phyloP scores from a whole-genome alignment of 2,888 invertebrate species.

The Cheiracanthium punctorium region DNA sequence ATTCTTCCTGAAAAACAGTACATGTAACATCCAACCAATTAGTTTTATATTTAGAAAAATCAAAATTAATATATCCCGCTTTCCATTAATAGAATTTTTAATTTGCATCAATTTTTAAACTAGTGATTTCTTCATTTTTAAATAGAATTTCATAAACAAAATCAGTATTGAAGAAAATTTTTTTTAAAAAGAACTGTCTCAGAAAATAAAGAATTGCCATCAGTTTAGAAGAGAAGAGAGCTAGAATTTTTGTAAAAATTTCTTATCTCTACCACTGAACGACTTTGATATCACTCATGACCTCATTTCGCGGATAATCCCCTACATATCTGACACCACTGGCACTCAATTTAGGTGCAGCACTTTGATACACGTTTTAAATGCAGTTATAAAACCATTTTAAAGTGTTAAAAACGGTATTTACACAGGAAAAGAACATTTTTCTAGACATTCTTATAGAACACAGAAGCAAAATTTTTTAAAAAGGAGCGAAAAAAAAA shows the following conservation, averaged over 20 bases:
- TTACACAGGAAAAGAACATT: neutral
- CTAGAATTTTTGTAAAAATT: neutral
- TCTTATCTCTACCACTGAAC: neutral
- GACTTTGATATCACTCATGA: neutral
- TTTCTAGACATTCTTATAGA: neutral
- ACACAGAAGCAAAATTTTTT: neutral
- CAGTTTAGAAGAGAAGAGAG: neutral
- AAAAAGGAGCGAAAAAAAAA: neutral
- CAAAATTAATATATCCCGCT: too few species aligned
- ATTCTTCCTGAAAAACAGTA: too few species aligned
- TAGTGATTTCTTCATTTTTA: too few species aligned
- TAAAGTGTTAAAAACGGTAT: neutral
- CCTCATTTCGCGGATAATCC: conserved; percentile 63
- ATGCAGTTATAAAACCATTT: neutral
- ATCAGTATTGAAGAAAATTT: too few species aligned
- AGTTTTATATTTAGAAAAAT: too few species aligned
- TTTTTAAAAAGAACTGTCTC: neutral
- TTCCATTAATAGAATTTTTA: too few species aligned
- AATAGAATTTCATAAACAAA: too few species aligned
- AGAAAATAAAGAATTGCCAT: neutral
- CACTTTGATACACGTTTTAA: neutral
- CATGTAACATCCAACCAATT: too few species aligned
- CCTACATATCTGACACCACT: conserved; percentile 38
- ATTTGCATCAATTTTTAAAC: too few species aligned
- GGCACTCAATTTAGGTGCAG: conserved; percentile 30